Evolutionary conservation across 2,888 invertebrate species (phyloP).

Genomic region (Campoplex nolae): DNA sequence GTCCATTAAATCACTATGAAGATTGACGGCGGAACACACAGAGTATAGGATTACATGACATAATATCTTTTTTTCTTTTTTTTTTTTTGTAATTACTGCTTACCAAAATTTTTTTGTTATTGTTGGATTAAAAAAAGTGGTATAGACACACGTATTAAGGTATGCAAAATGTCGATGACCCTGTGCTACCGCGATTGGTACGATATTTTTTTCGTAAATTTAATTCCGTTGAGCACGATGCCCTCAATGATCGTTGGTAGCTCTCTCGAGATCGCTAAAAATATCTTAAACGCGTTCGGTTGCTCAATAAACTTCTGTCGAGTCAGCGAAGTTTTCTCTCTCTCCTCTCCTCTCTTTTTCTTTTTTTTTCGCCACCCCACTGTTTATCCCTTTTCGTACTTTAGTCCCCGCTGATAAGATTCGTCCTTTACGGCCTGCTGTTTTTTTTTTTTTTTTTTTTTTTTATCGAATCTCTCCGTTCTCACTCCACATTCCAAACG

Average conservation of each 20-base stretch:
- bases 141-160: not conserved
- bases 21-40: not conserved
- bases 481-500: not conserved
- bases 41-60: conserved; percentile 3
- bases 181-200: conserved; percentile 59
- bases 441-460: not conserved
- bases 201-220: conserved; percentile 55
- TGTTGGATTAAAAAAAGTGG: not conserved
- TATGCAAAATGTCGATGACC: conserved; percentile 53
- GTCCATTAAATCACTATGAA: conserved; percentile 20
- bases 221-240: conserved; percentile 55
- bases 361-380: conserved; percentile 6
- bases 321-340: not conserved
- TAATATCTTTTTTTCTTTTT: not conserved
- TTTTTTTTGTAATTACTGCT: not conserved
- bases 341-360: conserved; percentile 22
- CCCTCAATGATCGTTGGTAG: conserved; percentile 34
- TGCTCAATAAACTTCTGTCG: conserved; percentile 57
- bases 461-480: conserved; percentile 8
- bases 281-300: conserved; percentile 60
- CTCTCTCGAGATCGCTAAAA: conserved; percentile 55
- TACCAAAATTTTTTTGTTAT: conserved; percentile 1
- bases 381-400: conserved; percentile 25
- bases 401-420: conserved; percentile 51
- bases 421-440: conserved; percentile 1